A percentile compares a stretch with the other conserved stretches of the same genome.
These are phyloP conservation scores for Haemorhous mexicanus DNA, from an alignment of 2,113 vertebrate genomes.

Conservation along the genomic window DNA sequence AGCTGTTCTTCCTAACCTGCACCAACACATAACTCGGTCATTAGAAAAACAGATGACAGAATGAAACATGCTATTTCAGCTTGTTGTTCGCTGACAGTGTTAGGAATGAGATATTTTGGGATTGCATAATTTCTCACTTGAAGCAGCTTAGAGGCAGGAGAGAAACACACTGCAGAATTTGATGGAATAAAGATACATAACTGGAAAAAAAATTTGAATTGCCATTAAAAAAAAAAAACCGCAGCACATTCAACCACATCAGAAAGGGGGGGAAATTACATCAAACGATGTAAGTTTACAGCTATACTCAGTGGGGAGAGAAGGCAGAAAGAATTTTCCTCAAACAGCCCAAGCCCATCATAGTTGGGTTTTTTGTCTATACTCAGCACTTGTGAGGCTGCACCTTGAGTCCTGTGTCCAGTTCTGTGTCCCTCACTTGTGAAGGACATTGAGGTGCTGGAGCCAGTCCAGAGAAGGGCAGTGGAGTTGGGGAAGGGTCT, in stretches of 20 bases:
- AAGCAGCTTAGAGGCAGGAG: not conserved
- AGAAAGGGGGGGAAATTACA: not conserved
- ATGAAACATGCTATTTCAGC: not conserved
- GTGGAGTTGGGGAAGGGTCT: rapidly evolving
- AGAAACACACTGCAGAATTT: not conserved
- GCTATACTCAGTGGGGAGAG: not conserved
- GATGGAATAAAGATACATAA: not conserved
- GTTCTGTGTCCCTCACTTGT: not conserved
- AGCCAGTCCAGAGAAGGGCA: not conserved
- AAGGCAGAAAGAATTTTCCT: not conserved
- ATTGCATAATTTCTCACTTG: not conserved
- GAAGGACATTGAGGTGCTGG: not conserved
- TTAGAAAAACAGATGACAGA: not conserved
- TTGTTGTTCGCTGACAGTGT: not conserved
- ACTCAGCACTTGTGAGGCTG: not conserved
- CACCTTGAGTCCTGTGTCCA: not conserved
- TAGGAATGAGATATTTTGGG: not conserved
- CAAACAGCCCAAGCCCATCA: rapidly evolving
- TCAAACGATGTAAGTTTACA: not conserved
- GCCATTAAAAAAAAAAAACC: not conserved
- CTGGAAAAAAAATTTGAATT: not conserved
- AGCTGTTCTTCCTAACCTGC: not conserved
- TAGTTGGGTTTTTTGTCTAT: not conserved
- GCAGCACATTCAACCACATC: not conserved
- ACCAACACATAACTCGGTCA: not conserved